phyloP scores from a whole-genome alignment of 2,113 vertebrate species.

The Bucco capensis region DNA sequence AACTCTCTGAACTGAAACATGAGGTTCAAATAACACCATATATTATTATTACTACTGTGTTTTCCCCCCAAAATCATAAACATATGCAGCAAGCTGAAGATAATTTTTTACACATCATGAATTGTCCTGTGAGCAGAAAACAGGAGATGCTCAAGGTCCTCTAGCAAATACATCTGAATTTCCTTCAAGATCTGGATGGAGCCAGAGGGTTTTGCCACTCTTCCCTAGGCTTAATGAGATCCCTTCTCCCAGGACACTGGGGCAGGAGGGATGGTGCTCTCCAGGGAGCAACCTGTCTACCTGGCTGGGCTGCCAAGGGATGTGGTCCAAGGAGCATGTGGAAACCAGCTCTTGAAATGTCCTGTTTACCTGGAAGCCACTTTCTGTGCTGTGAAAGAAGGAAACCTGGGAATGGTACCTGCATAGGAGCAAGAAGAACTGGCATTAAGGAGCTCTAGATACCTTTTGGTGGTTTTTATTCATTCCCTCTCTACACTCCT shows the following conservation, averaged over 20 bases:
- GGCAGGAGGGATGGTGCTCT: neutral
- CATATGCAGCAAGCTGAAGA: neutral
- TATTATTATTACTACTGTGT: neutral
- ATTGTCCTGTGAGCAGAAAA: neutral
- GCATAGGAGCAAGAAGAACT: neutral
- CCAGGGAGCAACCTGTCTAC: neutral
- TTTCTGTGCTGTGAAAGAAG: neutral
- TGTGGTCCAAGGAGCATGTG: neutral
- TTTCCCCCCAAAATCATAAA: neutral
- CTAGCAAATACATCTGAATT: neutral
- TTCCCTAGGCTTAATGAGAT: accelerated
- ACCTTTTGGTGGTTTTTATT: neutral
- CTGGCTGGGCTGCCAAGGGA: neutral
- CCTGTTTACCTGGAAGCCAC: neutral
- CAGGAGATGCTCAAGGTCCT: neutral
- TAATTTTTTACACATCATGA: neutral
- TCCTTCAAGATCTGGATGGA: neutral
- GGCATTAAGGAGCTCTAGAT: neutral
- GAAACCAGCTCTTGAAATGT: neutral
- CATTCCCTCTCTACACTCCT: neutral
- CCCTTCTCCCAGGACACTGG: accelerated
- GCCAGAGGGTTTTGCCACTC: neutral
- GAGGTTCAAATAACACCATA: neutral
- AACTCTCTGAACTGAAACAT: neutral
- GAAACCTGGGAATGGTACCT: neutral